These are phyloP conservation scores for Ischnus inquisitorius DNA, from an alignment of 2,888 invertebrate species.

Conservation along the genomic window DNA sequence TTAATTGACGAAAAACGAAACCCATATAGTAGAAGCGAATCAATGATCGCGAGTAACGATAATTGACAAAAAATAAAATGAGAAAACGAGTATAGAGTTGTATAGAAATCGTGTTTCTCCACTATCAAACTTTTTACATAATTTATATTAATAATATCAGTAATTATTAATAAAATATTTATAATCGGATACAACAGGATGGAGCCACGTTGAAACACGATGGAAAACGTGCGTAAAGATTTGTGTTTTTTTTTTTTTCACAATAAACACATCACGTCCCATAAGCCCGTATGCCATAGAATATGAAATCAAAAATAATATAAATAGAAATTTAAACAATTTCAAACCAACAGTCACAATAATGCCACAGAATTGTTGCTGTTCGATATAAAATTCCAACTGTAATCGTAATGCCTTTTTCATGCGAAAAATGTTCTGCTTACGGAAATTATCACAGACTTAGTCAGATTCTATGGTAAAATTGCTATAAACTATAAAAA, in stretches of 20 bases:
- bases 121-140: slow-evolving; percentile 38
- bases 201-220: slow-evolving; percentile 4
- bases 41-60: not conserved
- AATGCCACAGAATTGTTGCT: slow-evolving; percentile 13
- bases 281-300: slow-evolving; percentile 5
- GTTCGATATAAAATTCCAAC: slow-evolving; percentile 27
- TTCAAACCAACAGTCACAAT: slow-evolving; percentile 30
- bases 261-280: not conserved
- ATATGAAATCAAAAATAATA: slow-evolving; percentile 32
- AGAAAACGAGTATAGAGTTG: slow-evolving; percentile 18
- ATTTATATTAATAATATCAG: slow-evolving; percentile 45
- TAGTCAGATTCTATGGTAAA: slow-evolving; percentile 76
- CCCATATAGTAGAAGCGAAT: not conserved
- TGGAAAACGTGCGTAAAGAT: slow-evolving; percentile 14
- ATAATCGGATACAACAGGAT: slow-evolving; percentile 39
- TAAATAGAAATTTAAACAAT: slow-evolving; percentile 21
- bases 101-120: slow-evolving; percentile 47
- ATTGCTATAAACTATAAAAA: slow-evolving; percentile 74
- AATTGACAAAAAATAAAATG: not conserved
- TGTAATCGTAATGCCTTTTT: slow-evolving; percentile 8
- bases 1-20: too few relatives aligned
- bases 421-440: slow-evolving; percentile 35
- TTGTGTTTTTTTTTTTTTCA: slow-evolving; percentile 10
- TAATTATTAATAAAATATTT: slow-evolving; percentile 47
- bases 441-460: slow-evolving; percentile 81